These are phyloP conservation scores for Psophia crepitans DNA, from an alignment of 2,113 vertebrate genomes.

Conservation along the genomic window DNA sequence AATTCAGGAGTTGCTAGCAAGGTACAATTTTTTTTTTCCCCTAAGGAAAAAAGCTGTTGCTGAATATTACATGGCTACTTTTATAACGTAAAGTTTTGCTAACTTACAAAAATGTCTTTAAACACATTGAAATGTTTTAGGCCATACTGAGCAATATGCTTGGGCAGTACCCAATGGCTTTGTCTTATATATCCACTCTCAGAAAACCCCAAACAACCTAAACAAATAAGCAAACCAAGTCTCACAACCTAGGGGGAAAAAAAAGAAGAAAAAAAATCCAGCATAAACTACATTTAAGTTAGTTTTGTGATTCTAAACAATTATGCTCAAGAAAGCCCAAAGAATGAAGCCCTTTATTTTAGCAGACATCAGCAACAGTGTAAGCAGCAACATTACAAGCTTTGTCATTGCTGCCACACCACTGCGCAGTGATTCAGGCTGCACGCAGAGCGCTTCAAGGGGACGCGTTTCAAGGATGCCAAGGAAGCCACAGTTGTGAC, in stretches of 20 bases:
- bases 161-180: background rate
- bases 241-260: accelerated
- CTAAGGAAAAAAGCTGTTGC: background rate
- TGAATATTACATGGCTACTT: background rate
- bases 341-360: background rate
- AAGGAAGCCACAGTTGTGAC: background rate
- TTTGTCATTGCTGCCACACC: background rate
- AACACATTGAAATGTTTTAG: background rate
- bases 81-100: background rate
- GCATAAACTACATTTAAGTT: background rate
- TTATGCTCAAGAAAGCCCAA: background rate
- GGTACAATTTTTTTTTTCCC: background rate
- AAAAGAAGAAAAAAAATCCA: background rate
- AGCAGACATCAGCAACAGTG: background rate
- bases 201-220: background rate
- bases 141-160: background rate
- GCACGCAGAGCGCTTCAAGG: background rate
- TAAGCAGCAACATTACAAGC: background rate
- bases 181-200: background rate
- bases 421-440: background rate
- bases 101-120: background rate
- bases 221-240: background rate
- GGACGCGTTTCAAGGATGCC: background rate
- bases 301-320: background rate
- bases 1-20: background rate